Evolutionary conservation across 2,113 vertebrate genomes (phyloP).

Genomic region (Macrotus californicus): DNA sequence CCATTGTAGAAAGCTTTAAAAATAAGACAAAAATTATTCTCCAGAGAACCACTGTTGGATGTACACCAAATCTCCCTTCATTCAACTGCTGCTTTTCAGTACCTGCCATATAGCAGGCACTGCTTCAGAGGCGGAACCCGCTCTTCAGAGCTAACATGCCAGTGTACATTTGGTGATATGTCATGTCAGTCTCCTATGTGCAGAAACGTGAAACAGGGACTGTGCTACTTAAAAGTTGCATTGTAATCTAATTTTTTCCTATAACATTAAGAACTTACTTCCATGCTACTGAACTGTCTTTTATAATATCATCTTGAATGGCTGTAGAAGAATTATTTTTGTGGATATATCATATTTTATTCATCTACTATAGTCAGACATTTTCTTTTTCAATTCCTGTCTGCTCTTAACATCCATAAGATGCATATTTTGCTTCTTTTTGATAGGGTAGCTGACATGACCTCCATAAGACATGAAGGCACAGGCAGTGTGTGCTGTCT

Average conservation of each 20-base stretch:
- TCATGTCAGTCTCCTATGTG: background rate
- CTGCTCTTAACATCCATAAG: background rate
- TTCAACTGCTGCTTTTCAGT: background rate
- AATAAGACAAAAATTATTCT: background rate
- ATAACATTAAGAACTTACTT: background rate
- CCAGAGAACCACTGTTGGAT: background rate
- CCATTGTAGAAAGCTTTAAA: slow-evolving; percentile 1
- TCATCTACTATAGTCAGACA: background rate
- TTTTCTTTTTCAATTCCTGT: background rate
- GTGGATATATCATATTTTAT: background rate
- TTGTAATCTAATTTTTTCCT: slow-evolving; percentile 21
- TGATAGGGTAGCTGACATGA: background rate
- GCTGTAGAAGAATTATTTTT: background rate
- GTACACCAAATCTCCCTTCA: background rate
- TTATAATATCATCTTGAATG: background rate
- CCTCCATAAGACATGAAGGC: background rate
- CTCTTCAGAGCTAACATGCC: background rate
- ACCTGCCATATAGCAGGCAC: background rate
- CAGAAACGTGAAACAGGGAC: background rate
- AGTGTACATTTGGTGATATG: background rate
- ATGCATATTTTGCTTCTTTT: background rate
- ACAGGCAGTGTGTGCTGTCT: background rate
- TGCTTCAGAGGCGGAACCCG: background rate
- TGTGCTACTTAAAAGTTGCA: background rate
- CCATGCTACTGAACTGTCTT: background rate